phyloP scores from a whole-genome alignment of 2,888 invertebrate genomes.

The Apeira syringaria region DNA sequence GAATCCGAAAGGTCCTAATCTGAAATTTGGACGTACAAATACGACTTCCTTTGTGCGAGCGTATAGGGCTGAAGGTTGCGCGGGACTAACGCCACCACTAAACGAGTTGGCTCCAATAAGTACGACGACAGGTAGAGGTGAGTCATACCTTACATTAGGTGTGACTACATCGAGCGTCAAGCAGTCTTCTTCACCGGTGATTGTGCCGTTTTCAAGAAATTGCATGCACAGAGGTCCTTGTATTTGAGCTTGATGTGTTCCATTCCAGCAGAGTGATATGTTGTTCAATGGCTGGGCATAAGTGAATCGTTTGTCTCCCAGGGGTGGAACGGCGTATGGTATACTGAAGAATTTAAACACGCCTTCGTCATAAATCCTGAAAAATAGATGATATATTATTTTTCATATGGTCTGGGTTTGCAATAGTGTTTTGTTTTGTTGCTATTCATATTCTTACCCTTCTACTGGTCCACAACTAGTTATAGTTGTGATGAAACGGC shows the following conservation, averaged over 20 bases:
- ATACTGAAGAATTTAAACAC: constrained; percentile 92
- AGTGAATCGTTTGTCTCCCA: constrained; percentile 87
- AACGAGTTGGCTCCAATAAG: constrained; percentile 91
- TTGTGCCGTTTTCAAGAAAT: constrained; percentile 85
- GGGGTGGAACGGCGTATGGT: constrained; percentile 90
- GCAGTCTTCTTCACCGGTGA: constrained; percentile 91
- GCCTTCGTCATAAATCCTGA: constrained; percentile 88
- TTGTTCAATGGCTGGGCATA: constrained; percentile 86
- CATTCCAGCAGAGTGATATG: constrained; percentile 91
- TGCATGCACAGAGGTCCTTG: constrained; percentile 88
- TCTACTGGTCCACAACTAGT: constrained; percentile 92
- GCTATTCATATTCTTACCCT: constrained; percentile 83
- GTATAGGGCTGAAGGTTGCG: constrained; percentile 89
- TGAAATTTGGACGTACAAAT: constrained; percentile 94
- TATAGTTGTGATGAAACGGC: constrained; percentile 87
- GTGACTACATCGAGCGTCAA: constrained; percentile 92
- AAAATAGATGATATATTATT: no score
- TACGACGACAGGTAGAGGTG: constrained; percentile 92
- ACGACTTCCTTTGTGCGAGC: constrained; percentile 91
- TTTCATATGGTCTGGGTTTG: no score
- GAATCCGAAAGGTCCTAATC: constrained; percentile 91
- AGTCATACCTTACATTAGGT: constrained; percentile 90
- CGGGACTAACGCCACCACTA: constrained; percentile 90
- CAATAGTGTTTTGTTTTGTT: no score
- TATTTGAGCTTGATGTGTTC: constrained; percentile 87